A percentile compares a stretch with the other conserved stretches of the same genome.
These are phyloP conservation scores for Cassiopea xamachana DNA, from an alignment of 30 jellyfish, hydroid and myxozoan genomes.

Conservation along the genomic window DNA sequence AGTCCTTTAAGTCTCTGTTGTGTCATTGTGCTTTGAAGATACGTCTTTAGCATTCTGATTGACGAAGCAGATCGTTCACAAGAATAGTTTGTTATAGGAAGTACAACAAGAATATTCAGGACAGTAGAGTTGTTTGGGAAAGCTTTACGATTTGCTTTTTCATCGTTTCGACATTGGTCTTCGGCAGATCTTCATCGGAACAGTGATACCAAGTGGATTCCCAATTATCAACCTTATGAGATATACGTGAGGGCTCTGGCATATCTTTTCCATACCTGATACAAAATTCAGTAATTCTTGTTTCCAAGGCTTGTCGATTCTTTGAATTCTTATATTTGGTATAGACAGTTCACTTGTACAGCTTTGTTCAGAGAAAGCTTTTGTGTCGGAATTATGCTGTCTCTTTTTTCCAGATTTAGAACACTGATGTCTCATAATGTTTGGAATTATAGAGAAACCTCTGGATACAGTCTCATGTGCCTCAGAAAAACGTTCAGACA, in stretches of 20 bases:
- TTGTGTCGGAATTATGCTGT: background rate
- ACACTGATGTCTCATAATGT: background rate
- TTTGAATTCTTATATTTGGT: background rate
- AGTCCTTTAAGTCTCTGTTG: conserved; percentile 38
- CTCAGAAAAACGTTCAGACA: conserved; percentile 6
- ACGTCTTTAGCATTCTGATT: conserved; percentile 30
- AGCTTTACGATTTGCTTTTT: background rate
- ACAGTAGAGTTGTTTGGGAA: conserved; percentile 25
- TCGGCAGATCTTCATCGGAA: conserved; percentile 2
- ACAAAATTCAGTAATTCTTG: background rate
- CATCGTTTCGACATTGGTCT: conserved; percentile 2
- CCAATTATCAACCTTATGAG: conserved; percentile 38
- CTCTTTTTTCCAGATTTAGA: background rate
- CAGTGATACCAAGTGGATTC: conserved; percentile 32
- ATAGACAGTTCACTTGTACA: background rate
- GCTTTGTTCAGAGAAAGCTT: background rate
- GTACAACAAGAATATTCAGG: conserved; percentile 11
- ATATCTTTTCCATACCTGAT: conserved; percentile 10
- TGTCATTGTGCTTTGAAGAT: conserved; percentile 32
- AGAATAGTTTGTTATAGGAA: conserved; percentile 34
- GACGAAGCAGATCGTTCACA: conserved; percentile 49
- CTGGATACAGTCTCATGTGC: conserved; percentile 2
- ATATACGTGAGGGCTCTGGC: conserved; percentile 1
- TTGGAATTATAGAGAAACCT: background rate
- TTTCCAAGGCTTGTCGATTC: conserved; percentile 23